A percentile compares a stretch with the other conserved stretches of the same genome.
These are phyloP conservation scores for Cygnus olor DNA, from an alignment of 2,797 vertebrate species.

Conservation along the genomic window DNA sequence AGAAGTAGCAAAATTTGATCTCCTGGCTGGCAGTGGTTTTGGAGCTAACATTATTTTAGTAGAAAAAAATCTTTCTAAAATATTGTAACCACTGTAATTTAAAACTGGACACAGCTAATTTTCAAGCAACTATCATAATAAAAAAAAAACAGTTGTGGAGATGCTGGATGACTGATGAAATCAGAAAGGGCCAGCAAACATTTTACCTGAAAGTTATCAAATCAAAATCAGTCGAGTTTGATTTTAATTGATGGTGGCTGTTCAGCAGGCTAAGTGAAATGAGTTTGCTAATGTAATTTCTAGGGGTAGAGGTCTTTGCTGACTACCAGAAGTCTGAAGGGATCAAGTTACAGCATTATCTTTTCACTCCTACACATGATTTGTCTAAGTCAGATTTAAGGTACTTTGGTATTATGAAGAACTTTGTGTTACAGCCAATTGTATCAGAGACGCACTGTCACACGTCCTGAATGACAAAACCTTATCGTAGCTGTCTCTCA, in stretches of 20 bases:
- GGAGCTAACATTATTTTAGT: background rate
- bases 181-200: background rate
- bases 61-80: background rate
- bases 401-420: background rate
- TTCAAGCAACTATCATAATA: background rate
- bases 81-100: fast-evolving
- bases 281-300: conserved; percentile 33
- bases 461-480: background rate
- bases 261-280: background rate
- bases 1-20: background rate
- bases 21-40: background rate
- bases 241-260: background rate
- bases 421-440: background rate
- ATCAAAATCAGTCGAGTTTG: background rate
- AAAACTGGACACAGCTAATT: background rate
- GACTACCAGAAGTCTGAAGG: background rate
- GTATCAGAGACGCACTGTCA: background rate
- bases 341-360: background rate
- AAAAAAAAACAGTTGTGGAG: background rate
- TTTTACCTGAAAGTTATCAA: background rate
- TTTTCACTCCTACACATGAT: background rate
- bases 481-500: background rate
- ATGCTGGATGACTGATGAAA: background rate
- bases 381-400: background rate
- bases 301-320: conserved; percentile 14